Base-by-base conservation (phyloP, 2,113 vertebrate genomes). In the Micromys minutus region DNA sequence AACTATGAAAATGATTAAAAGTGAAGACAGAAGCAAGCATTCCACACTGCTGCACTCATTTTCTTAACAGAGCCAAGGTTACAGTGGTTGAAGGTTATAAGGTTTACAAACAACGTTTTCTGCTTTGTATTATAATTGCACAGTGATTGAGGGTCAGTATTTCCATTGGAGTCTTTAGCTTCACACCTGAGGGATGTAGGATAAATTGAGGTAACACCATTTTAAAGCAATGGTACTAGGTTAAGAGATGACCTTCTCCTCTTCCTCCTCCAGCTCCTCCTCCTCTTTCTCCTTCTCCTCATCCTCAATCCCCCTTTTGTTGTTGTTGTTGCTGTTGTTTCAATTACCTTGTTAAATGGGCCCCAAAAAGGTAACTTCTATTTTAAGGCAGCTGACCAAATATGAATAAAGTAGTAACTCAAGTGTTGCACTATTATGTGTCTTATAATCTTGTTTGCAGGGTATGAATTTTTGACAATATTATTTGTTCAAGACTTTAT, bases 331-430 rank as follows among this genome's bases (percentile, higher is more conserved):
- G 1, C 17, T 89, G n/a, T 77, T 87, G 67, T 90, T 84, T 94
- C 42, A 80, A 50, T 87, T 57, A 19, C 65, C 31, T 90, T 31
- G 21, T 5, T 61, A 79, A 84, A 77, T 84, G 31, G 0, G 2
- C 9, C 67, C 47, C 55, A 61, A 65, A n/a, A 7, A 69, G 12
- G 50, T 57, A 19, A 1, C 5, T 57, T 93, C 77, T 90, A 79
- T 87, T 91, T 87, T 63, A 79, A 71, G 36, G 55, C 10, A 57
- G 74, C 19, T 77, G 47, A 76, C 13, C 13, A 93, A 79, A 89
- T 71, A 93, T 91, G n/a, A n/a, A 45, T 93, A 91, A 94, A 94
- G 83, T 19, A 71, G 16, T 74, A 21, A 61, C 45, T 13, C 50
- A 76, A 77, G 1, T 13, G 2, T 59, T 95, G 10, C 2, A 77